These are phyloP conservation scores for Dioctria rufipes DNA, from an alignment of 2,888 invertebrate species.

Conservation along the genomic window DNA sequence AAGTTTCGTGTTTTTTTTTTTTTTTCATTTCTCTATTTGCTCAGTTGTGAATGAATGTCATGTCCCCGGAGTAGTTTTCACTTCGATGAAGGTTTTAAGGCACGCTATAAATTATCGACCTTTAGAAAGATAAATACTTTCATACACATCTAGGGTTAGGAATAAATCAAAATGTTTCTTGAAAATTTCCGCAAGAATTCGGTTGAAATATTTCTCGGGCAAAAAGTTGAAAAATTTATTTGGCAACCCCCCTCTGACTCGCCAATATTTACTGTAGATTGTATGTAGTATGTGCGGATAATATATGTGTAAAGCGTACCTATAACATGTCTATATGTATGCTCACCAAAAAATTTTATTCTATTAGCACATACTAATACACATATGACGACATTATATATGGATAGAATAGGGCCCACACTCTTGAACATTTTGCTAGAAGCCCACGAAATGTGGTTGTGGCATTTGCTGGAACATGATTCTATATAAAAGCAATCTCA, in stretches of 20 bases:
- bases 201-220: constrained; percentile 55
- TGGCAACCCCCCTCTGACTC: constrained; percentile 20
- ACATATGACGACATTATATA: neutral
- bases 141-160: constrained; percentile 40
- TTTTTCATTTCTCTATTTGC: neutral
- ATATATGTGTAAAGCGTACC: neutral
- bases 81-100: constrained; percentile 37
- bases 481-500: constrained; percentile 57
- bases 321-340: too few species aligned
- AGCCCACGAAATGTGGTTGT: constrained; percentile 54
- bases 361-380: constrained; percentile 34
- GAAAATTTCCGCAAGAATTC: constrained; percentile 56
- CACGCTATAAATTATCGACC: constrained; percentile 55
- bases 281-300: neutral
- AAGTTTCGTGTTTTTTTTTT: constrained; percentile 4
- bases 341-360: constrained; percentile 26
- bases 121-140: constrained; percentile 55
- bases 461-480: constrained; percentile 57
- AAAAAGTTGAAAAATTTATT: constrained; percentile 53
- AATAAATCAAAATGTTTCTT: constrained; percentile 57
- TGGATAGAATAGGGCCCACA: neutral
- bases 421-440: constrained; percentile 26
- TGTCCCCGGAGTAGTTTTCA: constrained; percentile 55
- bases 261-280: neutral
- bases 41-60: constrained; percentile 35